Percentiles rank a stretch among this genome's conserved stretches.
Evolutionary conservation across 2,113 vertebrate genomes (phyloP).

Genomic region (Casuarius casuarius): DNA sequence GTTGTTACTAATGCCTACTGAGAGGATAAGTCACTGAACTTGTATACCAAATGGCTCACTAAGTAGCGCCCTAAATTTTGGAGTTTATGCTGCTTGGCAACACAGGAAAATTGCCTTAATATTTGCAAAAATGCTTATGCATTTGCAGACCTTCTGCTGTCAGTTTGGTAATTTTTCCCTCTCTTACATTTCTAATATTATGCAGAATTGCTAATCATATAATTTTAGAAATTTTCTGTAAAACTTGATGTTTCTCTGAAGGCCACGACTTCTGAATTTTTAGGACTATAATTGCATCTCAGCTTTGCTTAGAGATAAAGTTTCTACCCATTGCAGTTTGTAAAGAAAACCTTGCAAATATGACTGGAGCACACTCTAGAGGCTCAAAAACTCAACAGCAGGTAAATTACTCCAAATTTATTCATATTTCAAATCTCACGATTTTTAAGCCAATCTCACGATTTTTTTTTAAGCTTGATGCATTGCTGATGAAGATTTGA

Average conservation of each 20-base stretch:
- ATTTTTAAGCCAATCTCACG: neutral
- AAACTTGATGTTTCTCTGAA: neutral
- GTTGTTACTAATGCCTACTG: neutral
- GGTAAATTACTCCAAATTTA: constrained; percentile 21
- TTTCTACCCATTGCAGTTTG: neutral
- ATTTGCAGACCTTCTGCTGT: neutral
- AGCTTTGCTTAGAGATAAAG: neutral
- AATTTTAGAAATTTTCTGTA: neutral
- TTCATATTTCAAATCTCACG: neutral
- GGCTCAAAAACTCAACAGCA: constrained; percentile 58
- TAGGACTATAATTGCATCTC: neutral
- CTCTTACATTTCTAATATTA: neutral
- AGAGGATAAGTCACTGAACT: neutral
- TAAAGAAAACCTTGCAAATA: constrained; percentile 60
- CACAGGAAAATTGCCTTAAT: neutral
- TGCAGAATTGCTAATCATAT: neutral
- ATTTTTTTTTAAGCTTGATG: neutral
- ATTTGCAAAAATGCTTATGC: neutral
- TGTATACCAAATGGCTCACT: neutral
- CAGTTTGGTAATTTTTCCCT: neutral
- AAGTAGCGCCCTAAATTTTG: neutral
- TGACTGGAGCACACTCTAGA: constrained; percentile 74
- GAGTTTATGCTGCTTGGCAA: neutral
- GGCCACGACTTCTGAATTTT: neutral
- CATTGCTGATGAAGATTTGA: neutral